Percentiles rank a stretch among this genome's conserved stretches.
Evolutionary conservation across 2,113 vertebrate genomes (phyloP).

Genomic region (Macrotus californicus): DNA sequence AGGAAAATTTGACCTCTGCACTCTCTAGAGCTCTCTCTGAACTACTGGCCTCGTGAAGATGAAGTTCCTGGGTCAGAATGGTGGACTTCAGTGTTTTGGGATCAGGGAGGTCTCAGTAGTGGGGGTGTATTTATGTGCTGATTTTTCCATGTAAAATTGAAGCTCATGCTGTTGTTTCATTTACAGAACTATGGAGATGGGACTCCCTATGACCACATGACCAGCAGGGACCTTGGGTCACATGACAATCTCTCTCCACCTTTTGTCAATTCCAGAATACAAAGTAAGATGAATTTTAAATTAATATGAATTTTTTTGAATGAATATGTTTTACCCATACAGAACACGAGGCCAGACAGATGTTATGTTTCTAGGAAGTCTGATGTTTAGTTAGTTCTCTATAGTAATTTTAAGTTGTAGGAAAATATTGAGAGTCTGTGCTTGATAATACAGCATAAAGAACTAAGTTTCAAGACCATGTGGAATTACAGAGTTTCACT

Average conservation of each 20-base stretch:
- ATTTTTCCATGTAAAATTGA: not conserved
- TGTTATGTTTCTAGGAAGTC: not conserved
- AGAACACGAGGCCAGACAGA: not conserved
- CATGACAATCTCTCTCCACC: conserved; percentile 96
- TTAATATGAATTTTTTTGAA: not conserved
- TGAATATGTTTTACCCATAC: not conserved
- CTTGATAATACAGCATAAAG: not conserved
- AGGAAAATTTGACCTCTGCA: not conserved
- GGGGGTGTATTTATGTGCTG: not conserved
- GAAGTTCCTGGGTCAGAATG: not conserved
- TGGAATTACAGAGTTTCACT: not conserved
- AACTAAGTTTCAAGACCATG: not conserved
- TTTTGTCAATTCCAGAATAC: conserved; percentile 92
- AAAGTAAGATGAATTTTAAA: conserved; percentile 84
- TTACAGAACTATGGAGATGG: conserved; percentile 92
- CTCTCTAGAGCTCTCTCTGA: not conserved
- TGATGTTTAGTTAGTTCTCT: not conserved
- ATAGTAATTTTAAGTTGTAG: not conserved
- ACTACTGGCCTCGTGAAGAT: not conserved
- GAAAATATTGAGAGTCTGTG: not conserved
- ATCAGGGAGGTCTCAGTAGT: not conserved
- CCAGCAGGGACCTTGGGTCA: conserved; percentile 87
- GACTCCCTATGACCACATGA: conserved; percentile 89
- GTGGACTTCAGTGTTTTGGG: not conserved
- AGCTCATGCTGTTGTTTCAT: conserved; percentile 25